Evolutionary conservation across 2,888 invertebrate genomes (phyloP), one percentile per base, ranked within the genome.

Genomic region (Galerucella calmariensis): DNA sequence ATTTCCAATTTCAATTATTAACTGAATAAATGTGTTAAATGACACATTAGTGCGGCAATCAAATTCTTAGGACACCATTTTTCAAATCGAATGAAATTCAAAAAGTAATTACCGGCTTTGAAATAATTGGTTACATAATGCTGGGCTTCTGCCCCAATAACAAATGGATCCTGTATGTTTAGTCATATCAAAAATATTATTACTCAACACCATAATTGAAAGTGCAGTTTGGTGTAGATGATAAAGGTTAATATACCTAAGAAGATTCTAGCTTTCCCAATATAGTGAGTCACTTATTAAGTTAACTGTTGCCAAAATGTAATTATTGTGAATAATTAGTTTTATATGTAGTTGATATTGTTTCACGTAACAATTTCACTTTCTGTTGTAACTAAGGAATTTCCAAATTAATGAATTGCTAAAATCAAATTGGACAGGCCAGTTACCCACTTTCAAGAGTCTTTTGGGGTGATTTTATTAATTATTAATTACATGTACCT

Each of bases 201-300:
- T 56, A 56, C 10, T 9, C 10, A 56, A 56, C 20, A 16, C n/a
- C 56, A 20, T 56, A 20, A 56, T 56, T 56, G 11, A 56, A 56
- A 56, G 56, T 56, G 56, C 56, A 56, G 56, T 56, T 56, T 56
- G 56, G 56, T 56, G 20, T 56, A 20, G 56, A 56, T 20, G 56
- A 20, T 56, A 56, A 56, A 56, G 10, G n/a, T 56, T 10, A 11
- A 16, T 20, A 16, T 20, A 12, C 46, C 10, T 2, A 48, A 48
- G 9, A 56, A 20, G 11, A 56, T 20, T 56, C 2, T 2, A 11
- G 5, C 48, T 48, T 48, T 48, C 14, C 14, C 48, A 48, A 48
- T 48, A 48, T 48, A 14, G 48, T 48, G 35, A 27, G 27, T 35
- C 35, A 35, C 35, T 27, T 35, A 0, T 5, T 35, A 35, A 35